Evolutionary conservation across 2,113 vertebrate genomes (phyloP).

Genomic region (Paramisgurnus dabryanus): DNA sequence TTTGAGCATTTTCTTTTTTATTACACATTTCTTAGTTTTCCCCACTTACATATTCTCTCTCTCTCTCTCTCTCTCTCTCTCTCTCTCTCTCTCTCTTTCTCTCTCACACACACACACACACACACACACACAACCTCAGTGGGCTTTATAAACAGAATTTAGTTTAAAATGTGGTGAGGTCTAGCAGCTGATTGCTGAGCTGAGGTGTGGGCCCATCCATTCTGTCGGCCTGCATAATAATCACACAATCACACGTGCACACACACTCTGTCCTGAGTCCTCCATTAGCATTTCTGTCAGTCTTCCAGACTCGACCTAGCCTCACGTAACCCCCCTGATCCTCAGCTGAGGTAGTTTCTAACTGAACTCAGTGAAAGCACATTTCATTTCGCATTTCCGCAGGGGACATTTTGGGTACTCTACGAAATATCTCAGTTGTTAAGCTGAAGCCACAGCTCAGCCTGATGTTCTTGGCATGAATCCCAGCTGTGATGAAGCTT

Average conservation of each 20-base stretch:
- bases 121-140: not conserved
- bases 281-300: slow-evolving; percentile 45
- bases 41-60: not conserved
- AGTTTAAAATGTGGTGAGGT: slow-evolving; percentile 34
- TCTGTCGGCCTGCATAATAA: slow-evolving; percentile 44
- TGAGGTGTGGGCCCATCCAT: slow-evolving; percentile 41
- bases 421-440: slow-evolving; percentile 1
- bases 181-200: slow-evolving; percentile 38
- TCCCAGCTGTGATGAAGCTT: not conserved
- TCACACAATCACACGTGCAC: slow-evolving; percentile 19
- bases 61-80: slow-evolving; percentile 1
- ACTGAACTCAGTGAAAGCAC: not conserved
- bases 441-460: not conserved
- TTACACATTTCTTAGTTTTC: slow-evolving; percentile 7
- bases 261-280: slow-evolving; percentile 37
- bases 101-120: not conserved
- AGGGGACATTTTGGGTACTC: slow-evolving; percentile 2
- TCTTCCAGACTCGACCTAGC: slow-evolving; percentile 4
- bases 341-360: slow-evolving; percentile 17
- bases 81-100: not conserved
- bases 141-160: slow-evolving; percentile 9
- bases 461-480: slow-evolving; percentile 17
- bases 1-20: not conserved
- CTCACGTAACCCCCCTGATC: slow-evolving; percentile 18
- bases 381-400: slow-evolving; percentile 14